These are phyloP conservation scores for Pterophyllum scalare DNA, from an alignment of 2,113 vertebrate genomes.

Conservation along the genomic window DNA sequence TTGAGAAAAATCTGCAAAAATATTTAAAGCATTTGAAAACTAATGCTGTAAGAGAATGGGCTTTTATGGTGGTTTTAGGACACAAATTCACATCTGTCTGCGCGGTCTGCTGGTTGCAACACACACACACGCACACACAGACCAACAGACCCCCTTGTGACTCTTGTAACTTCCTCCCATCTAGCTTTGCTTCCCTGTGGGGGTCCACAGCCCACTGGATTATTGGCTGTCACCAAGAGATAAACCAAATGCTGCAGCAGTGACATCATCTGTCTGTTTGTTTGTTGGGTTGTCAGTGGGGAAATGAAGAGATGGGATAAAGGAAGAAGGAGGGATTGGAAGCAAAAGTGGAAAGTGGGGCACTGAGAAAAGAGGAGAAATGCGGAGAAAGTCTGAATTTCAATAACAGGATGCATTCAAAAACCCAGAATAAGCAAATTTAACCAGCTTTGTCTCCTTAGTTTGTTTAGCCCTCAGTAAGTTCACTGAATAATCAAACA, in stretches of 20 bases:
- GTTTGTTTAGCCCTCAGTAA: conserved; percentile 38
- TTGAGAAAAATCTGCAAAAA: neutral
- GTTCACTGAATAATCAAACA: conserved; percentile 54
- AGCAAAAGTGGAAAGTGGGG: conserved; percentile 11
- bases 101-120: conserved; percentile 29
- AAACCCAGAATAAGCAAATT: conserved; percentile 32
- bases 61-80: conserved; percentile 9
- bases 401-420: conserved; percentile 20
- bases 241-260: conserved; percentile 66
- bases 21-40: neutral
- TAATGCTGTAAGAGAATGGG: accelerated
- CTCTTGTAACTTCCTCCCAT: conserved; percentile 52
- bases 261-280: conserved; percentile 71
- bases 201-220: conserved; percentile 43
- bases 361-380: conserved; percentile 9
- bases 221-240: conserved; percentile 62
- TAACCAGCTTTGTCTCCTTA: neutral
- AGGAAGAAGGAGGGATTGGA: conserved; percentile 13
- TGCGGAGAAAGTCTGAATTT: neutral
- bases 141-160: conserved; percentile 21
- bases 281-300: conserved; percentile 33
- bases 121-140: conserved; percentile 10
- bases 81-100: conserved; percentile 39
- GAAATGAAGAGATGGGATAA: neutral
- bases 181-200: conserved; percentile 32